Base-by-base conservation (phyloP, 2,888 invertebrate species). In the Cepaea hortensis region DNA sequence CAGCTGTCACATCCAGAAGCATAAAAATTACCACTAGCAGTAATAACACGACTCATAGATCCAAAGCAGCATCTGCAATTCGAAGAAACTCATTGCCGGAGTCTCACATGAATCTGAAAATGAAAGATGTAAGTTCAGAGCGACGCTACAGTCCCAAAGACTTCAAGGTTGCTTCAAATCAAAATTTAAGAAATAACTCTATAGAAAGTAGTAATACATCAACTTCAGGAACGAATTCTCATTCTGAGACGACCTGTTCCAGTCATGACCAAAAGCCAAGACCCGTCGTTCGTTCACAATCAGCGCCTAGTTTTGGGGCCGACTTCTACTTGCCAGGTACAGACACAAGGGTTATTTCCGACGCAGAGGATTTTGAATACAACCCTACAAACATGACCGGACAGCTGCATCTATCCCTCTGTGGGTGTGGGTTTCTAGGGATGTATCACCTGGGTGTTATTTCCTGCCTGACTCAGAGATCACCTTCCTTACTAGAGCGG, bases 361-460 rank as follows among this genome's bases (percentile, higher is more conserved):
- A 87, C 77, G 77, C 85, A 0, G 85, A 87, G 35, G 85, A 87
- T 70, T 85, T 85, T 68, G 84, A 83, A 46, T 85, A 65, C 65
- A 65, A 20, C 23, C 79, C 82, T 4, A 84, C 85, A 6, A 85
- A 88, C 55, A 87, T 86, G 88, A 85, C 72, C 23, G 90, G 91
- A 86, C 76, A 85, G 18, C 48, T 88, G 7, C 90, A 93, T 86
- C 89, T 99, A 93, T 98, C 98, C 90, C 98, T 99, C 94, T 98
- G 99, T 95, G 99, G 99, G 91, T 99, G 99, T 95, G 99, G 99
- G 89, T 99, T 99, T 95, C 96, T 99, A 92, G 99, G 99, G 91
- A 98, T 99, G 93, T 99, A 99, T 95, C 99, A 99, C 95, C 97
- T 99, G 90, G 99, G 99, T 90, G 99, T 99, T 87, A 98, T 98